Evolutionary conservation across 2,113 vertebrate genomes (phyloP).

Genomic region (Heptranchias perlo): DNA sequence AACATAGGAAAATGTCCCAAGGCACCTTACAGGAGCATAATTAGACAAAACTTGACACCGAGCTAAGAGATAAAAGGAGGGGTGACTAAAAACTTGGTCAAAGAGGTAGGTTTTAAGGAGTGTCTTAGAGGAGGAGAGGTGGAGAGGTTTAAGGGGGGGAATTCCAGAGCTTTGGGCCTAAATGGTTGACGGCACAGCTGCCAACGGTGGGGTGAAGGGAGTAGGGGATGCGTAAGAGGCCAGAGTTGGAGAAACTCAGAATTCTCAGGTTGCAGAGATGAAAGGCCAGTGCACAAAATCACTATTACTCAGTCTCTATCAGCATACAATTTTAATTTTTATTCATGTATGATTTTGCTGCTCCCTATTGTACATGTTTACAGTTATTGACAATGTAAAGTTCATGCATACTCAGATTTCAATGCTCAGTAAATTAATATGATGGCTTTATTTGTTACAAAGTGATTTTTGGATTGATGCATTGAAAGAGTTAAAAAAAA

Average conservation of each 20-base stretch:
- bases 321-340: background rate
- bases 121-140: background rate
- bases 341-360: background rate
- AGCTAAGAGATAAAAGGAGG: background rate
- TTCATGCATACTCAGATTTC: background rate
- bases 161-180: background rate
- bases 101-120: background rate
- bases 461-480: background rate
- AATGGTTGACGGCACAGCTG: background rate
- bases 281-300: background rate
- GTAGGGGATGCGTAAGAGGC: background rate
- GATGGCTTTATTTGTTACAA: background rate
- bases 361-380: background rate
- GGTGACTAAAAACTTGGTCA: background rate
- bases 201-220: background rate
- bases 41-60: no score
- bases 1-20: background rate
- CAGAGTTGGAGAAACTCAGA: background rate
- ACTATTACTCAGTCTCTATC: background rate
- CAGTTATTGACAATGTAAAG: background rate
- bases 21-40: background rate
- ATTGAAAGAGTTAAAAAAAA: slow-evolving; percentile 31
- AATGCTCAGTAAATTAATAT: background rate
- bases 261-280: background rate
- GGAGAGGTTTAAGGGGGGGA: background rate